phyloP scores from a whole-genome alignment of 2,797 vertebrate species.

The Karalla daura region DNA sequence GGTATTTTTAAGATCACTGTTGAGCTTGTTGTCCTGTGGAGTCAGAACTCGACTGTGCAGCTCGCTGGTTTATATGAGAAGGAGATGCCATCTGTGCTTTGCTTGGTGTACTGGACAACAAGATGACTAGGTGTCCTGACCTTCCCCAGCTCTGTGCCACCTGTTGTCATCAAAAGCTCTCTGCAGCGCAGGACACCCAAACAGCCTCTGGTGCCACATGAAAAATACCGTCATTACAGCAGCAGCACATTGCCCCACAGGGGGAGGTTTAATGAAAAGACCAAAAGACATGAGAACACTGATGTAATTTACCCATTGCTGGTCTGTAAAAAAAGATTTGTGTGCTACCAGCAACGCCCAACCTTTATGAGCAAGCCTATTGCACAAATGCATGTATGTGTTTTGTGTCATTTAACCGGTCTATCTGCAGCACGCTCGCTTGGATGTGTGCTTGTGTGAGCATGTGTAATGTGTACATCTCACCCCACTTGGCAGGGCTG shows the following conservation, averaged over 20 bases:
- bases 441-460: slow-evolving; percentile 22
- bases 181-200: slow-evolving; percentile 40
- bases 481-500: slow-evolving; percentile 50
- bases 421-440: slow-evolving; percentile 1
- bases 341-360: neutral
- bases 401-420: neutral
- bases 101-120: slow-evolving; percentile 52
- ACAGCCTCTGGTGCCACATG: slow-evolving; percentile 43
- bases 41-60: slow-evolving; percentile 20
- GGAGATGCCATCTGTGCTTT: slow-evolving; percentile 68
- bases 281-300: slow-evolving; percentile 14
- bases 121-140: slow-evolving; percentile 65
- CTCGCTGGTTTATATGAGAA: slow-evolving; percentile 33
- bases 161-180: slow-evolving; percentile 61
- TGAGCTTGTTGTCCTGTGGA: slow-evolving; percentile 41
- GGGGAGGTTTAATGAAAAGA: slow-evolving; percentile 36
- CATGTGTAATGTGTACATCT: slow-evolving; percentile 54
- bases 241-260: slow-evolving; percentile 5
- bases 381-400: neutral
- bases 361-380: neutral
- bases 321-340: slow-evolving; percentile 18
- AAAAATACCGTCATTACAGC: slow-evolving; percentile 38
- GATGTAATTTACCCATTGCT: slow-evolving; percentile 6
- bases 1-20: slow-evolving; percentile 2
- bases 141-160: slow-evolving; percentile 60